Evolutionary conservation across 1,140 invertebrate genomes (phyloP), one percentile per base, ranked within the genome.

Genomic region (Drosophila repleta): DNA sequence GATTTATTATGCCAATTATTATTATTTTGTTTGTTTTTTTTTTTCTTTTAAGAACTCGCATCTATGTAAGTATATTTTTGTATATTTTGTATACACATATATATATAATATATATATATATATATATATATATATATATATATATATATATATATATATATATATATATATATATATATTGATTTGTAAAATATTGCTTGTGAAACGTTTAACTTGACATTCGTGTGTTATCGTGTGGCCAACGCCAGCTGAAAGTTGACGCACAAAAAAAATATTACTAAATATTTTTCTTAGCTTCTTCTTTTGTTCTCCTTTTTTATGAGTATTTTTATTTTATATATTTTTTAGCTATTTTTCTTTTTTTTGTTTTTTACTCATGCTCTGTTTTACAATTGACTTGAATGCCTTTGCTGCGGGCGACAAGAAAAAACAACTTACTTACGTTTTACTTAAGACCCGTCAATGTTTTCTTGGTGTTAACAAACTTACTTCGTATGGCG

Each of bases 201-300:
- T 88, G 82, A 87, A 87, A 87, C 74, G 67, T 88, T 87, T 79
- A 88, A 88, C 82, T 87, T 82, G 78, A 87, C 82, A 87, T 81
- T 87, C 62, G 74, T 74, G 76, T 74, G 37, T 64, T 45, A n/a
- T n/a, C 5, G 15, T 17, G 39, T 17, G 11, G 7, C 10, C 64
- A 79, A 79, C 45, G 56, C 51, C 64, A 51, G 61, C 63, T 53
- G 58, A 66, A 80, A 60, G 56, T 69, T 46, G 35, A 35, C 26
- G 29, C 55, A 64, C 52, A 57, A 74, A 49, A 26, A 67, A 41
- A 41, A 17, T 39, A 52, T 62, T 10, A 55, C 35, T 39, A 45
- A 26, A 32, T 51, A 21, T 39, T 49, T 56, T 11, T 46, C 32
- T 18, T 29, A 8, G 4, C 24, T 26, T 11, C 52, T 49, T 20